Evolutionary conservation across 2,797 vertebrate genomes (phyloP).

Genomic region (Argya squamiceps): DNA sequence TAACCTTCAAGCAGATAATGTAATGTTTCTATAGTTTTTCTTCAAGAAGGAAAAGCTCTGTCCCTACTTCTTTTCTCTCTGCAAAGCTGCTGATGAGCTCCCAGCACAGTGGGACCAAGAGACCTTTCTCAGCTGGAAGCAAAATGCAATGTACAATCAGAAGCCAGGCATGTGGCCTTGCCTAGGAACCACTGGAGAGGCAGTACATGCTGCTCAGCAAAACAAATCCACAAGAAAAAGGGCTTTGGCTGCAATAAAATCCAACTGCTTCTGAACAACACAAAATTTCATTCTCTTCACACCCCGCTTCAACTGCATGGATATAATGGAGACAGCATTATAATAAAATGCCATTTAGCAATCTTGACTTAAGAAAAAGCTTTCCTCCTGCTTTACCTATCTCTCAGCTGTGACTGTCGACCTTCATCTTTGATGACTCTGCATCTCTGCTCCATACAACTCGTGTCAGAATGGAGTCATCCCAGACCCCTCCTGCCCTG

Average conservation of each 20-base stretch:
- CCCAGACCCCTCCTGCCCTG: background rate
- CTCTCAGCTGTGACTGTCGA: background rate
- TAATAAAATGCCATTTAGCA: background rate
- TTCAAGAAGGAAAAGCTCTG: background rate
- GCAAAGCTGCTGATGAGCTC: background rate
- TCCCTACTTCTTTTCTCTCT: background rate
- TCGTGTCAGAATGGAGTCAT: background rate
- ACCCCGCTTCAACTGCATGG: background rate
- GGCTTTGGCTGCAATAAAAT: background rate
- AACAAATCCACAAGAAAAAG: background rate
- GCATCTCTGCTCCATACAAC: background rate
- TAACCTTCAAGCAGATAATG: background rate
- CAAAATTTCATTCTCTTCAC: background rate
- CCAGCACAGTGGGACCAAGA: background rate
- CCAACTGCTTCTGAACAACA: background rate
- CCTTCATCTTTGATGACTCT: background rate
- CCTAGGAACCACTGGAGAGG: background rate
- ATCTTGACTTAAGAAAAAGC: background rate
- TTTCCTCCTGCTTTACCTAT: background rate
- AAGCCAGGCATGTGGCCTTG: background rate
- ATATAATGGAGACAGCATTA: background rate
- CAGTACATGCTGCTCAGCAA: background rate
- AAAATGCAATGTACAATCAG: background rate
- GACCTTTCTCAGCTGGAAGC: background rate
- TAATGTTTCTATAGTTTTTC: background rate